Evolutionary conservation across 2,888 invertebrate genomes (phyloP).

Genomic region (Lepidochitona cinerea): DNA sequence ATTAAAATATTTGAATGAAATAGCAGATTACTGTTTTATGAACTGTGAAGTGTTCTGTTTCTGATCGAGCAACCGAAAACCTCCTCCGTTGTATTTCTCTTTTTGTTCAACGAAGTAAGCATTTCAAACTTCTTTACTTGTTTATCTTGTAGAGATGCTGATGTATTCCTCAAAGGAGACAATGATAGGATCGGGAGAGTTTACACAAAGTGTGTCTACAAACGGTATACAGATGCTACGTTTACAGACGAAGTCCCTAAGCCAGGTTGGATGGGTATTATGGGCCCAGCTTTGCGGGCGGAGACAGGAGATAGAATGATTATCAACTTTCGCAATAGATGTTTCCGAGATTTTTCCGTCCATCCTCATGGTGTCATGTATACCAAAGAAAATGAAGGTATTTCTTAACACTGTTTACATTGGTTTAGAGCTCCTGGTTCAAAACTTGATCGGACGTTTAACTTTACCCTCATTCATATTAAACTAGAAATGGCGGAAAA

Average conservation of each 20-base stretch:
- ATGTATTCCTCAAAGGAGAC: slow-evolving; percentile 23
- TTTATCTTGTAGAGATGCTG: slow-evolving; percentile 20
- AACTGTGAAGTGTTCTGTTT: no score
- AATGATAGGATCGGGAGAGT: slow-evolving; percentile 32
- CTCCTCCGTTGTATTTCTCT: no score
- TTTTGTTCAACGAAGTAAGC: no score
- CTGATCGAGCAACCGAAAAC: no score
- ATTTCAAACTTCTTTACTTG: no score
- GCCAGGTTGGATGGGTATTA: slow-evolving; percentile 30
- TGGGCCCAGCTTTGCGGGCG: slow-evolving; percentile 36
- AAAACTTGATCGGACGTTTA: no score
- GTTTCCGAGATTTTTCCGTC: slow-evolving; percentile 30
- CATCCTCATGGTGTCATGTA: slow-evolving; percentile 46
- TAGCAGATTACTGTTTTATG: no score
- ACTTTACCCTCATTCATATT: no score
- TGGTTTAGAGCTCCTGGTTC: no score
- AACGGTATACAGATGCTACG: slow-evolving; percentile 28
- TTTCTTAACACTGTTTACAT: no score
- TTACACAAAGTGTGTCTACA: slow-evolving; percentile 35
- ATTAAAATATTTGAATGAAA: no score
- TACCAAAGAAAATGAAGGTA: slow-evolving; percentile 39
- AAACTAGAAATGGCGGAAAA: no score
- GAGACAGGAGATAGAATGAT: slow-evolving; percentile 34
- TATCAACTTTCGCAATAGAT: slow-evolving; percentile 39
- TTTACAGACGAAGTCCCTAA: slow-evolving; percentile 21